Percentiles rank a stretch among this genome's conserved stretches.
Conservation (phyloP, 1,140 invertebrate species). For the Laodelphax striatellus region DNA sequence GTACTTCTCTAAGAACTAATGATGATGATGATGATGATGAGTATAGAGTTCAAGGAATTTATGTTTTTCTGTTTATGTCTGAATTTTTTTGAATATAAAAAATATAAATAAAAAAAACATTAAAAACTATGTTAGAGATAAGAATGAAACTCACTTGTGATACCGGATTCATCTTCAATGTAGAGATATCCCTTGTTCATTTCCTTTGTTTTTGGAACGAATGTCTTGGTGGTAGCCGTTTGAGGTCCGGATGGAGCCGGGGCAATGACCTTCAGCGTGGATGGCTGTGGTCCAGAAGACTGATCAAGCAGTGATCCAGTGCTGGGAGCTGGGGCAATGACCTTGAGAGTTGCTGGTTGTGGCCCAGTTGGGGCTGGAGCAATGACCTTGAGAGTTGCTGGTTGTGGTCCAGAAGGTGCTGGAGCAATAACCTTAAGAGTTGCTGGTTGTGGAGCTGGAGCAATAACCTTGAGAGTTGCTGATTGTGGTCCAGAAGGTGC, state of each 20-base stretch:
- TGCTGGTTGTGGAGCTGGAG: conserved; percentile 6
- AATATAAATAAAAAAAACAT: too few relatives aligned
- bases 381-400: neutral
- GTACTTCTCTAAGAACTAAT: too few relatives aligned
- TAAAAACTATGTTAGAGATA: too few relatives aligned
- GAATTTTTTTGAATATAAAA: too few relatives aligned
- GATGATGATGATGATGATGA: too few relatives aligned
- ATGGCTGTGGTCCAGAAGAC: conserved; percentile 21
- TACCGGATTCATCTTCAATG: conserved; percentile 67
- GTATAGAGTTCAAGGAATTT: too few relatives aligned
- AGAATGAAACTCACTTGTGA: conserved; percentile 58
- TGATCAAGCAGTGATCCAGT: neutral
- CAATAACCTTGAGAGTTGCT: neutral
- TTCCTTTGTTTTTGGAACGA: conserved; percentile 75
- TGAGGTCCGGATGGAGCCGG: conserved; percentile 36
- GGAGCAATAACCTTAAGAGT: neutral
- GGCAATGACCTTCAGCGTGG: conserved; percentile 33
- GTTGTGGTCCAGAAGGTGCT: neutral
- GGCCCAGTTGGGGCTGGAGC: neutral
- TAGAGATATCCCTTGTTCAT: conserved; percentile 90
- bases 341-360: neutral
- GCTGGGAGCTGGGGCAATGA: too few relatives aligned
- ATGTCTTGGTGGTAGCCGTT: conserved; percentile 61
- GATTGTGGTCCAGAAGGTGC: neutral
- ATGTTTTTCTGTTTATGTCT: too few relatives aligned